Percentiles rank a stretch among this genome's conserved stretches.
These are phyloP conservation scores for Zygogramma bicolorata DNA, from an alignment of 2,888 invertebrate species.

Conservation along the genomic window DNA sequence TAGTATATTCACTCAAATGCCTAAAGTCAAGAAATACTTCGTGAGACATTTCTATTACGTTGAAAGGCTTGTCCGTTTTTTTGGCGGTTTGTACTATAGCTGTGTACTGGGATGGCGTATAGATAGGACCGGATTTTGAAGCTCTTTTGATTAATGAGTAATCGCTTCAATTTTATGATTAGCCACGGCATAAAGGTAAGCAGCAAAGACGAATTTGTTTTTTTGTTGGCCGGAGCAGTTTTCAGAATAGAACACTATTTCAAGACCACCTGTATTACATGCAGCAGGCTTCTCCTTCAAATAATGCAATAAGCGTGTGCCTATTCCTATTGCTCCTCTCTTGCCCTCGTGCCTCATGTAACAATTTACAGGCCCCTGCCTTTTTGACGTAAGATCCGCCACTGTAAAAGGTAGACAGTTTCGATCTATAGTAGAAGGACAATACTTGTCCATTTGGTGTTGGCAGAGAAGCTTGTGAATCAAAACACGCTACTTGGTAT, in stretches of 20 bases:
- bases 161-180: conserved; percentile 17
- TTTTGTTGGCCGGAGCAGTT: conserved; percentile 22
- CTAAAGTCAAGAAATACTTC: conserved; percentile 36
- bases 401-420: conserved; percentile 33
- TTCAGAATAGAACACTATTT: not conserved
- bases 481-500: conserved; percentile 33
- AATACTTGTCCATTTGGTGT: conserved; percentile 42
- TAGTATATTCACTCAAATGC: conserved; percentile 2
- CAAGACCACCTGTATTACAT: no score
- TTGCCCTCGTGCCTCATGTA: conserved; percentile 25
- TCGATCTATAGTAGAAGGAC: conserved; percentile 36
- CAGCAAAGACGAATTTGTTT: conserved; percentile 28
- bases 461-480: conserved; percentile 46
- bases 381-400: conserved; percentile 23
- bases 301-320: conserved; percentile 25
- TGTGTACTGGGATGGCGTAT: conserved; percentile 27
- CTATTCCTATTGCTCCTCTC: conserved; percentile 20
- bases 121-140: conserved; percentile 40
- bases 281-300: conserved; percentile 17
- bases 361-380: conserved; percentile 29
- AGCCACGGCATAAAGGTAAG: conserved; percentile 19
- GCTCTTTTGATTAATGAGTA: conserved; percentile 19
- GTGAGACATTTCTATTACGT: conserved; percentile 28
- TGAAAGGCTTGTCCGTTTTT: conserved; percentile 28
- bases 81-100: conserved; percentile 27